Evolutionary conservation across 2,113 vertebrate species (phyloP).

Genomic region (Malurus elegans): DNA sequence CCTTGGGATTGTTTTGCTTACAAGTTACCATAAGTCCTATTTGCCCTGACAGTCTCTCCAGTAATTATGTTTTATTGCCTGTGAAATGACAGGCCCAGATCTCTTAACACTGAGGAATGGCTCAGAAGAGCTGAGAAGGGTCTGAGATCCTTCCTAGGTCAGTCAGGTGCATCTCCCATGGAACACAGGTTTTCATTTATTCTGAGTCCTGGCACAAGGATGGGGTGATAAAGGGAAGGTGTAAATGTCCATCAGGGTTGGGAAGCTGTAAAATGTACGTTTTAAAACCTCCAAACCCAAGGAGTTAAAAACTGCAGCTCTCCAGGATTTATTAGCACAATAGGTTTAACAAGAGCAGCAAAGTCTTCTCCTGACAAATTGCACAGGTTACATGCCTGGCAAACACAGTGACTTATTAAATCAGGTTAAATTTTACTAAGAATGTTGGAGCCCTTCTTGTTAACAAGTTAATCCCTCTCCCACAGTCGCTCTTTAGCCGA

Average conservation of each 20-base stretch:
- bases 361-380: not conserved
- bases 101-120: not conserved
- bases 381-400: not conserved
- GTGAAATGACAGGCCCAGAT: not conserved
- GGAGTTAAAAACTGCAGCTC: not conserved
- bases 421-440: not conserved
- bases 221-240: not conserved
- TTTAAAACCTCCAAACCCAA: not conserved
- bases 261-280: not conserved
- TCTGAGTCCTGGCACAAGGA: not conserved
- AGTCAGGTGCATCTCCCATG: not conserved
- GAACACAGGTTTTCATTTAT: accelerated
- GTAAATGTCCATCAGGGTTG: not conserved
- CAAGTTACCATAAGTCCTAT: no score
- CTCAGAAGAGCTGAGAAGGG: not conserved
- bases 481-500: not conserved
- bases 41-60: not conserved
- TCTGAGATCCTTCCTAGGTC: not conserved
- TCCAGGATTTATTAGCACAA: not conserved
- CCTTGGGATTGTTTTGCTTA: not conserved
- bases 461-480: not conserved
- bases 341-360: not conserved
- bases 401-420: not conserved
- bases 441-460: not conserved
- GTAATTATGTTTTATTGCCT: not conserved